Conservation (phyloP, 2,113 vertebrate species). For the Pterophyllum scalare region DNA sequence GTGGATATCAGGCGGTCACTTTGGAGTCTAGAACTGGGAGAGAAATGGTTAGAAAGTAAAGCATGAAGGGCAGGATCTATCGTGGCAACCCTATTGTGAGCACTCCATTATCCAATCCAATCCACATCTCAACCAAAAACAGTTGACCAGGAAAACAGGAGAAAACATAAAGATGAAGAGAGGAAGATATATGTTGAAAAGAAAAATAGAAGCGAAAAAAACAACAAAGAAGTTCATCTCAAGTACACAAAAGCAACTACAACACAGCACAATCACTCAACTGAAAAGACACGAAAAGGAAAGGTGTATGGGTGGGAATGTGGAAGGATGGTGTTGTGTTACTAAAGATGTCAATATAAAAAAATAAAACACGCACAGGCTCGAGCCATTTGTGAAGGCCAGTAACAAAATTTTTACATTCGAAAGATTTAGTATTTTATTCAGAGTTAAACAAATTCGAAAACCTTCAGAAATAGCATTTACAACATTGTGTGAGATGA, state of each 20-base stretch:
- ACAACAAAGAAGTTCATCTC: slow-evolving; percentile 6
- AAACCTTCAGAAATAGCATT: slow-evolving; percentile 12
- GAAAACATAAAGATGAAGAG: slow-evolving; percentile 77
- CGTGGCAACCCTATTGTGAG: slow-evolving; percentile 98
- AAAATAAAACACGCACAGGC: slow-evolving; percentile 38
- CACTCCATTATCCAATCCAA: slow-evolving; percentile 96
- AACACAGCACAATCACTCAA: slow-evolving; percentile 90
- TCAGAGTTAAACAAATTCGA: neutral
- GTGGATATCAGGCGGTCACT: slow-evolving; percentile 4
- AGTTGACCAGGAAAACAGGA: slow-evolving; percentile 58
- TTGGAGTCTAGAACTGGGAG: slow-evolving; percentile 23
- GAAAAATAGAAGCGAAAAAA: neutral
- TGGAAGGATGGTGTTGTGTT: slow-evolving; percentile 84
- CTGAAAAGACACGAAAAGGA: slow-evolving; percentile 78
- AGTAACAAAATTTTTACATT: neutral
- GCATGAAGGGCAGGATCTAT: slow-evolving; percentile 79
- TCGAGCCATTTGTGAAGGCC: neutral
- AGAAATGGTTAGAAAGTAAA: slow-evolving; percentile 13
- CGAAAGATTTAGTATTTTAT: neutral
- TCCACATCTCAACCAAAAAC: slow-evolving; percentile 89
- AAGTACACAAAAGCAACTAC: slow-evolving; percentile 46
- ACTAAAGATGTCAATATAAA: slow-evolving; percentile 57
- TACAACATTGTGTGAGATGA: slow-evolving; percentile 28
- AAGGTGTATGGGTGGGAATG: slow-evolving; percentile 28
- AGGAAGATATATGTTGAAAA: slow-evolving; percentile 21